These are phyloP conservation scores for Drosophila formosana DNA, from an alignment of 2,888 invertebrate species.

Conservation along the genomic window DNA sequence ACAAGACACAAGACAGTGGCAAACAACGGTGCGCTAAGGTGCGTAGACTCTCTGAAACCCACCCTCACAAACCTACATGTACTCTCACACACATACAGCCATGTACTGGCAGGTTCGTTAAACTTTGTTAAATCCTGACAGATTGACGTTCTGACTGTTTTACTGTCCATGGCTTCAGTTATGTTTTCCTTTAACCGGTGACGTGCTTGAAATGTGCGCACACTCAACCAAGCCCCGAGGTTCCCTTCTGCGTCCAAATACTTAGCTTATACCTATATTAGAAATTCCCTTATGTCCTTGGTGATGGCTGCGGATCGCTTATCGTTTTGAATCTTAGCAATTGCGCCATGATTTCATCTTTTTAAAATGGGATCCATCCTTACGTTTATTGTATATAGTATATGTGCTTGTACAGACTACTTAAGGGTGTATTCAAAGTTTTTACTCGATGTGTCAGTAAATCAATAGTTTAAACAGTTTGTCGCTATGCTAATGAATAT, in stretches of 20 bases:
- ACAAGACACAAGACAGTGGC: conserved; percentile 32
- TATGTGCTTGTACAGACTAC: conserved; percentile 23
- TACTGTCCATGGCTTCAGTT: conserved; percentile 29
- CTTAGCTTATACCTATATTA: conserved; percentile 49
- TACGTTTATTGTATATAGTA: conserved; percentile 38
- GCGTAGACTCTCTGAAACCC: conserved; percentile 17
- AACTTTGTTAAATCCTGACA: conserved; percentile 66
- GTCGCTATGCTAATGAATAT: conserved; percentile 22
- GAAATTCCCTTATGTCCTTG: conserved; percentile 69
- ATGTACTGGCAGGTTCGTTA: conserved; percentile 69
- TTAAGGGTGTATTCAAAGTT: conserved; percentile 18
- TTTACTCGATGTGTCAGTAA: conserved; percentile 37
- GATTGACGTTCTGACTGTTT: conserved; percentile 50
- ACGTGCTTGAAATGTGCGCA: conserved; percentile 66
- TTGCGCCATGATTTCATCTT: conserved; percentile 29
- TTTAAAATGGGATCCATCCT: conserved; percentile 18
- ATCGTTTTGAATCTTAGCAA: conserved; percentile 45
- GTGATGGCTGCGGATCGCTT: conserved; percentile 40
- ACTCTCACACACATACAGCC: conserved; percentile 6
- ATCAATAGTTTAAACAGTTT: conserved; percentile 44
- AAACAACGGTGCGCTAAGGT: conserved; percentile 35
- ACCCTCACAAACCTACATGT: conserved; percentile 9
- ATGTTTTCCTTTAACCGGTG: conserved; percentile 59
- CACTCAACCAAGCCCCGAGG: conserved; percentile 43
- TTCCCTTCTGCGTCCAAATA: background rate